A percentile compares a stretch with the other conserved stretches of the same genome.
phyloP scores from a whole-genome alignment of 2,113 vertebrate genomes.

The Planiliza haematocheilus region DNA sequence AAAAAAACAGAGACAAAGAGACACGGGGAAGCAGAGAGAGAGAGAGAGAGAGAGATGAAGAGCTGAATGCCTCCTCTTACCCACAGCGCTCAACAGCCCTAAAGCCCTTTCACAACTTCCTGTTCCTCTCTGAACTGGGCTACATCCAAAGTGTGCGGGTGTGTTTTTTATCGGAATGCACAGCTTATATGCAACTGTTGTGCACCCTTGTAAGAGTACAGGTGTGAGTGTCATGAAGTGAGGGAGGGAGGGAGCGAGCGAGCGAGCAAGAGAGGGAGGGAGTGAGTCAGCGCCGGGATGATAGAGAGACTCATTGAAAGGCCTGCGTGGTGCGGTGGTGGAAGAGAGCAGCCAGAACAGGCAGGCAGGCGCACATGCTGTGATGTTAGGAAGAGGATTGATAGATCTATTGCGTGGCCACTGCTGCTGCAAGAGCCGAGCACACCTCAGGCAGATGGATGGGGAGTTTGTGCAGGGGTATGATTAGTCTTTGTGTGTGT shows the following conservation, averaged over 20 bases:
- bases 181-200: slow-evolving; percentile 40
- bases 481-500: slow-evolving; percentile 56
- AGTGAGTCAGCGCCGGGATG: slow-evolving; percentile 66
- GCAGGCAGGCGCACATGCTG: slow-evolving; percentile 69
- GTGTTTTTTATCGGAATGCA: slow-evolving; percentile 36
- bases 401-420: slow-evolving; percentile 70
- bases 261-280: no score
- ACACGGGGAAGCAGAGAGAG: slow-evolving; percentile 33
- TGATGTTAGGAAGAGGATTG: slow-evolving; percentile 71
- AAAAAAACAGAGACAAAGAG: slow-evolving; percentile 36
- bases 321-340: slow-evolving; percentile 60
- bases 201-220: slow-evolving; percentile 17
- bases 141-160: slow-evolving; percentile 55
- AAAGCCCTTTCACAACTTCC: slow-evolving; percentile 71
- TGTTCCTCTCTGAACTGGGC: slow-evolving; percentile 63
- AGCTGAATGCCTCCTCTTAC: slow-evolving; percentile 64
- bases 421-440: slow-evolving; percentile 66
- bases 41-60: slow-evolving; percentile 52
- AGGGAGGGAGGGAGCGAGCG: slow-evolving; percentile 56
- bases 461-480: slow-evolving; percentile 57
- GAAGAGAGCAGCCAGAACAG: slow-evolving; percentile 66
- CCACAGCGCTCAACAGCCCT: slow-evolving; percentile 58
- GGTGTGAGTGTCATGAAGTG: slow-evolving; percentile 46
- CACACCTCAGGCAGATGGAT: slow-evolving; percentile 76
- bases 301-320: slow-evolving; percentile 67